A percentile compares a stretch with the other conserved stretches of the same genome.
phyloP scores from a whole-genome alignment of 2,797 vertebrate genomes.

The Lagocephalus sceleratus region DNA sequence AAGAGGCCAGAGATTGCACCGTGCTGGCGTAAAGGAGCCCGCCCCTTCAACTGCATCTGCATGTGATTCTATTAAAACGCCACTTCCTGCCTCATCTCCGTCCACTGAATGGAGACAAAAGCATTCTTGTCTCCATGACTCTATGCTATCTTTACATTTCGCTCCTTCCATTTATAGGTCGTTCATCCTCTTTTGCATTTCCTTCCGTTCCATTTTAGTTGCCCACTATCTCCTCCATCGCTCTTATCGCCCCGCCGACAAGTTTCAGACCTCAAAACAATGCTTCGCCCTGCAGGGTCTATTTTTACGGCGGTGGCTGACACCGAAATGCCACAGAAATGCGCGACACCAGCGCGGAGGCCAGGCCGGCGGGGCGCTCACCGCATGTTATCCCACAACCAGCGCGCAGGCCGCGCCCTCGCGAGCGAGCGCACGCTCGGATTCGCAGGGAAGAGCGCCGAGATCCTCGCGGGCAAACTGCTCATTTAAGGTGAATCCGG shows the following conservation, averaged over 20 bases:
- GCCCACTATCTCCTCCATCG: neutral
- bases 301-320: constrained; percentile 33
- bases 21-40: no score
- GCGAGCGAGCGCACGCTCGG: neutral
- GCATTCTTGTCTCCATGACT: constrained; percentile 6
- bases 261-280: constrained; percentile 13
- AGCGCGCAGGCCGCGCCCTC: constrained; percentile 3
- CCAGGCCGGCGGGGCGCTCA: neutral
- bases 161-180: constrained; percentile 7
- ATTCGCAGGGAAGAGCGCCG: neutral
- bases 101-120: constrained; percentile 11
- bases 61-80: constrained; percentile 42
- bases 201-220: neutral
- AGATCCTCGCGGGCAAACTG: neutral
- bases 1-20: no score
- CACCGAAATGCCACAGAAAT: constrained; percentile 15
- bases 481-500: neutral
- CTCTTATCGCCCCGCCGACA: constrained; percentile 13
- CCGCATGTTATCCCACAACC: constrained; percentile 29
- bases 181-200: neutral
- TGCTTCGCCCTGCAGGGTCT: constrained; percentile 4
- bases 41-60: no score
- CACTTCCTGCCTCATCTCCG: constrained; percentile 52
- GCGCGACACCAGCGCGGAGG: constrained; percentile 16
- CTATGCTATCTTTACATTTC: constrained; percentile 2